phyloP scores from a whole-genome alignment of 2,888 invertebrate species.

The Scrobipalpa atriplicella region DNA sequence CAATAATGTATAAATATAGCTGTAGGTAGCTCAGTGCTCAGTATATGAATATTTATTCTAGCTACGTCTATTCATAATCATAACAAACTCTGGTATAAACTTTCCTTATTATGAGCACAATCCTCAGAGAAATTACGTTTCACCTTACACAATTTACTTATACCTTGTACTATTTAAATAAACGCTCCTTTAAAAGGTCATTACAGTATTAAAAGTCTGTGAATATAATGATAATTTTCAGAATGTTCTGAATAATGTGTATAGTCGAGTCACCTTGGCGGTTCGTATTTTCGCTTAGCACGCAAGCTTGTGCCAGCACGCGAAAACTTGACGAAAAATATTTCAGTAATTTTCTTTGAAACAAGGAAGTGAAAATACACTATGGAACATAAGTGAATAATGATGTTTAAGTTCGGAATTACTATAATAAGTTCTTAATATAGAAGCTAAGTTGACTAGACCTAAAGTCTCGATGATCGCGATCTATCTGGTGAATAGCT shows the following conservation, averaged over 20 bases:
- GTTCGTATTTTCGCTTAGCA: background rate
- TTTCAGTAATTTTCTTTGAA: slow-evolving; percentile 8
- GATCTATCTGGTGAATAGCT: no score
- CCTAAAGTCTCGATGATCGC: no score
- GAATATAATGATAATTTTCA: slow-evolving; percentile 7
- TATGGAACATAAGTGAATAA: background rate
- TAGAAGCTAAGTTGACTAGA: no score
- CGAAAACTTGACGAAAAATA: slow-evolving; percentile 4
- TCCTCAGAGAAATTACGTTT: background rate
- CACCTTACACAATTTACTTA: background rate
- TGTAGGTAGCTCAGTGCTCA: no score
- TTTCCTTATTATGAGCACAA: background rate
- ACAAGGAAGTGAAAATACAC: background rate
- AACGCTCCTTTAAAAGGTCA: background rate
- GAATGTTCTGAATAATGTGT: slow-evolving; percentile 20
- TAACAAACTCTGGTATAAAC: no score
- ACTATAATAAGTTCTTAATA: no score
- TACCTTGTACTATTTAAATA: background rate
- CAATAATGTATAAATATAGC: no score
- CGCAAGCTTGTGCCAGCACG: slow-evolving; percentile 2
- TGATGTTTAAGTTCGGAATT: no score
- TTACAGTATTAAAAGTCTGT: slow-evolving; percentile 3
- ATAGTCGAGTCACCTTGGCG: slow-evolving; percentile 18
- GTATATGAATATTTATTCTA: no score
- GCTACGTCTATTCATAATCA: no score